Conservation (phyloP, 2,888 invertebrate species). For the Agrilus cyanescens region DNA sequence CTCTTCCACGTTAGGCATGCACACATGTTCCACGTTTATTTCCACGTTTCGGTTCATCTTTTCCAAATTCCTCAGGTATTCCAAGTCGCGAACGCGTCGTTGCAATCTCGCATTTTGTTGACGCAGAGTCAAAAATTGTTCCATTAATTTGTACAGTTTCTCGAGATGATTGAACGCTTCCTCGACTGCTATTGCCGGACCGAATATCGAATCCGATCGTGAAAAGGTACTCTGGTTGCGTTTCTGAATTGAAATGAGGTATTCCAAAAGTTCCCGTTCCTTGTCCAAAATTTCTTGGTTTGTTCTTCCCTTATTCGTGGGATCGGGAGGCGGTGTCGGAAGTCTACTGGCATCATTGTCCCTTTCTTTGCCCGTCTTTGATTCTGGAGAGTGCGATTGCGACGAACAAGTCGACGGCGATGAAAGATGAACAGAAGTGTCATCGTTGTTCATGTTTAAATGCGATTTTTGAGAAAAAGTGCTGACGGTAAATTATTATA, state of each 20-base stretch:
- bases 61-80: constrained; percentile 55
- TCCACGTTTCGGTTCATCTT: constrained; percentile 43
- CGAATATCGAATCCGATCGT: constrained; percentile 44
- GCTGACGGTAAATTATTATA: no score
- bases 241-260: constrained; percentile 33
- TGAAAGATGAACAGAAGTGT: no score
- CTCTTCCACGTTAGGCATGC: constrained; percentile 47
- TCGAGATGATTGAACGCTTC: constrained; percentile 69
- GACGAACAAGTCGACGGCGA: no score
- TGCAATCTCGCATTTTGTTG: constrained; percentile 60
- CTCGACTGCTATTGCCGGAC: constrained; percentile 45
- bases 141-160: constrained; percentile 62
- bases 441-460: no score
- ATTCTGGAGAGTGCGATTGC: constrained; percentile 4
- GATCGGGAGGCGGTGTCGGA: constrained; percentile 38
- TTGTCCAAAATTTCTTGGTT: constrained; percentile 18
- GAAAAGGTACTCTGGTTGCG: constrained; percentile 20
- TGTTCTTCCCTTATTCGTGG: constrained; percentile 16
- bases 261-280: constrained; percentile 37
- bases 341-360: constrained; percentile 25
- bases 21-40: constrained; percentile 30
- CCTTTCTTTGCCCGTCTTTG: constrained; percentile 13
- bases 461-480: no score
- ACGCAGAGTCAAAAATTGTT: constrained; percentile 59
- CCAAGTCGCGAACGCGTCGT: constrained; percentile 57